Conservation (phyloP, 1,140 invertebrate species). For the Argopecten irradians region DNA sequence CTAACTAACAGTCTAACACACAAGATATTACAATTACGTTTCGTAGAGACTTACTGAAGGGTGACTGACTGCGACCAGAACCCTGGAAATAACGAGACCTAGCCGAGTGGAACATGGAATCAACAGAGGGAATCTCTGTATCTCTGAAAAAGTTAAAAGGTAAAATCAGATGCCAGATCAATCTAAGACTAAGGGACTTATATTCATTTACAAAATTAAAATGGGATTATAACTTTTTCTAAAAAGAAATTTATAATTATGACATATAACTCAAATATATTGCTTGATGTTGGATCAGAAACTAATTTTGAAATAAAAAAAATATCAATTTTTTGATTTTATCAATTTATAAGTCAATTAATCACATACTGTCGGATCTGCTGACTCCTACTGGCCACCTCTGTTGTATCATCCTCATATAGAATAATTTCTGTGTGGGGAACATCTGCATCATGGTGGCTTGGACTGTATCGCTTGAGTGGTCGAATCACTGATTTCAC, state of each 20-base stretch:
- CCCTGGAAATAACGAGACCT: conserved; percentile 71
- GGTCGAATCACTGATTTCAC: conserved; percentile 72
- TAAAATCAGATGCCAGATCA: not conserved
- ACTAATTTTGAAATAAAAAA: not conserved
- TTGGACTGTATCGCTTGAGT: conserved; percentile 68
- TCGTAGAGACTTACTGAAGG: conserved; percentile 68
- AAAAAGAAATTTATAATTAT: not conserved
- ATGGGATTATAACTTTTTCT: no score
- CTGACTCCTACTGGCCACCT: conserved; percentile 50
- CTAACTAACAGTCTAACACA: no score
- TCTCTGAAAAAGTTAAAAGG: conserved; percentile 60
- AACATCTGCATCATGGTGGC: conserved; percentile 52
- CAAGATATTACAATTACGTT: no score
- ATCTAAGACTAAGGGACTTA: no score
- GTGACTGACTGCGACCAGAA: conserved; percentile 67
- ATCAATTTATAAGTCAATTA: not conserved
- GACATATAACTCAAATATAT: not conserved
- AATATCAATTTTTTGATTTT: conserved; percentile 28
- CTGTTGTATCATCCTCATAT: conserved; percentile 67
- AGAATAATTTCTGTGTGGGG: conserved; percentile 74
- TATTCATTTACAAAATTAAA: not conserved
- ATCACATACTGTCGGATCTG: conserved; percentile 60
- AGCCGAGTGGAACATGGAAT: conserved; percentile 70
- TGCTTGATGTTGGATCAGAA: not conserved
- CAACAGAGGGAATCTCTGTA: conserved; percentile 65